phyloP scores from a whole-genome alignment of 1,140 invertebrate genomes.

The Drosophila eugracilis region DNA sequence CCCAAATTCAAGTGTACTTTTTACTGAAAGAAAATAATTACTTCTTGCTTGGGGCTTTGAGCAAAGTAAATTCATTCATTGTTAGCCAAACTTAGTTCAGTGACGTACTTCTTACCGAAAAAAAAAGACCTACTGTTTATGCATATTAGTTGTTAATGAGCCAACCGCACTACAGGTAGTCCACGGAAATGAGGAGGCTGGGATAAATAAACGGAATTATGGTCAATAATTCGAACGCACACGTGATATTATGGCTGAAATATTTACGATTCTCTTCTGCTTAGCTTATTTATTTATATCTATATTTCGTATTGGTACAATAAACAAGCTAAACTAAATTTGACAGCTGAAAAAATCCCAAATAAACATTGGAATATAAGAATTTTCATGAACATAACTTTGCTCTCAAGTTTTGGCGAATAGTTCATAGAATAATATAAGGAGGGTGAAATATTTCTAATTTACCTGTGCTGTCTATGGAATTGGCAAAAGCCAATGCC shows the following conservation, averaged over 20 bases:
- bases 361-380: constrained; percentile 1
- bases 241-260: constrained; percentile 64
- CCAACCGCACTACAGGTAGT: constrained; percentile 58
- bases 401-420: constrained; percentile 12
- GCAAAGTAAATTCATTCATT: constrained; percentile 13
- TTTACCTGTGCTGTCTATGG: constrained; percentile 43
- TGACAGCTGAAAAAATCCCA: constrained; percentile 37
- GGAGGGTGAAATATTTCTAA: constrained; percentile 15
- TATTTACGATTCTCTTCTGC: constrained; percentile 56
- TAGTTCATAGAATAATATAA: constrained; percentile 26
- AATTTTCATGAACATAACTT: constrained; percentile 39
- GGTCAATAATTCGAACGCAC: constrained; percentile 50
- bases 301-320: constrained; percentile 5
- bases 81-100: constrained; percentile 15
- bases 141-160: constrained; percentile 65
- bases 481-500: constrained; percentile 19
- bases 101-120: constrained; percentile 40
- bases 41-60: not conserved
- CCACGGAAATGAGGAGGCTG: constrained; percentile 29
- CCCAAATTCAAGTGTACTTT: not conserved
- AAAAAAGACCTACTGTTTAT: constrained; percentile 43
- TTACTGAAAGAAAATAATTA: not conserved
- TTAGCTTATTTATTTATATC: constrained; percentile 41
- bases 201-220: constrained; percentile 71
- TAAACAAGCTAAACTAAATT: constrained; percentile 8